phyloP scores from a whole-genome alignment of 1,140 invertebrate genomes.

The Drosophila truncata region DNA sequence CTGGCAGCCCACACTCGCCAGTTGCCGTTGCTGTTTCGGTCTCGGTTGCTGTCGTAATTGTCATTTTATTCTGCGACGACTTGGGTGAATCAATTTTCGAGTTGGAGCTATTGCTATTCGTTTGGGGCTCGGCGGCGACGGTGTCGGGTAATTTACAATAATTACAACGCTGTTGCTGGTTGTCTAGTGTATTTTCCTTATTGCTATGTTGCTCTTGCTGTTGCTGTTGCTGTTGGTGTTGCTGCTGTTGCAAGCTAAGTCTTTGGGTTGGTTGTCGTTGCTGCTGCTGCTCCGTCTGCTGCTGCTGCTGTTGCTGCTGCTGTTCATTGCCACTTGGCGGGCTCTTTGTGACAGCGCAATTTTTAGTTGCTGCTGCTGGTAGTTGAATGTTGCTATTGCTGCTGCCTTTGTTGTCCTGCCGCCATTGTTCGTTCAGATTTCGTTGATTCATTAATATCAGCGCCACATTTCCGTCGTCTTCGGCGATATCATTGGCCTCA shows the following conservation, averaged over 20 bases:
- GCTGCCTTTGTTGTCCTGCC: conserved; percentile 81
- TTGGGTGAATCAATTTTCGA: conserved; percentile 79
- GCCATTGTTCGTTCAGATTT: conserved; percentile 79
- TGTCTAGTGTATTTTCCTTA: conserved; percentile 80
- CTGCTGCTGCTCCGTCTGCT: conserved; percentile 43
- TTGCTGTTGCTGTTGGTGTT: conserved; percentile 47
- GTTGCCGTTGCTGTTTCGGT: conserved; percentile 50
- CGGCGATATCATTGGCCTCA: conserved; percentile 64
- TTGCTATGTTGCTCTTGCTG: conserved; percentile 73
- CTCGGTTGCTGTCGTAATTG: conserved; percentile 76
- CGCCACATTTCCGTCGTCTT: conserved; percentile 77
- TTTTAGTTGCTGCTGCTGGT: conserved; percentile 63
- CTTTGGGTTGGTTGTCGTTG: conserved; percentile 82
- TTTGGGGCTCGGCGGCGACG: conserved; percentile 69
- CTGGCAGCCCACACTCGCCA: conserved; percentile 39
- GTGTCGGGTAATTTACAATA: conserved; percentile 84
- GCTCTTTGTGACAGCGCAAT: conserved; percentile 77
- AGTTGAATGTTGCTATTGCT: conserved; percentile 37
- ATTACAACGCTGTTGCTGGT: conserved; percentile 75
- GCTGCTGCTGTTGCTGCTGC: conserved; percentile 40
- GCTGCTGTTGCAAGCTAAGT: conserved; percentile 79
- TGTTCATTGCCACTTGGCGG: conserved; percentile 79
- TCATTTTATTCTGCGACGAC: conserved; percentile 82
- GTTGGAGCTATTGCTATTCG: conserved; percentile 65
- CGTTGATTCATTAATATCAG: conserved; percentile 83